A percentile compares a stretch with the other conserved stretches of the same genome.
These are phyloP conservation scores for Idaea dimidiata DNA, from an alignment of 2,888 invertebrate genomes.

Conservation along the genomic window DNA sequence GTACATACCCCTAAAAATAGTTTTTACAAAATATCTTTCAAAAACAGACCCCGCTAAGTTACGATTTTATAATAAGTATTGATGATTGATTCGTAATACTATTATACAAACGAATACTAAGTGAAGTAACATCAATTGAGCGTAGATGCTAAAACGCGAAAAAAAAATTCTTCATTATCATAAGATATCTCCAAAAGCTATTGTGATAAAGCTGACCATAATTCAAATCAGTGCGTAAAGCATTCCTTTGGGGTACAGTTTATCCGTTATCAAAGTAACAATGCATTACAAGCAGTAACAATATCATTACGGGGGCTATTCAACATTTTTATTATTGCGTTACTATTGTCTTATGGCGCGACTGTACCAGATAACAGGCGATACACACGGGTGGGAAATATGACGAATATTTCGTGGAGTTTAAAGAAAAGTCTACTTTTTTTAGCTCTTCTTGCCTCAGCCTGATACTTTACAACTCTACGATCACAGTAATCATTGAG, in stretches of 20 bases:
- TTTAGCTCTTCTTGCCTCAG: no score
- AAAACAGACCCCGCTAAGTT: no score
- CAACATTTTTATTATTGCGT: slow-evolving; percentile 82
- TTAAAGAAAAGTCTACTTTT: neutral
- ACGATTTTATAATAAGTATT: no score
- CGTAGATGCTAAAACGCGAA: neutral
- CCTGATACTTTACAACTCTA: no score
- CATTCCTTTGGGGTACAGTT: slow-evolving; percentile 77
- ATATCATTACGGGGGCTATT: slow-evolving; percentile 79
- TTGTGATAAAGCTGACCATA: slow-evolving; percentile 34
- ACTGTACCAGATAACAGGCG: slow-evolving; percentile 63
- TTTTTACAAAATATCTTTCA: no score
- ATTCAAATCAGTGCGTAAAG: slow-evolving; percentile 35
- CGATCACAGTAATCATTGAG: no score
- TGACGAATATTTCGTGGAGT: slow-evolving; percentile 7
- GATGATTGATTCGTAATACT: no score
- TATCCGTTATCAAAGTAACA: slow-evolving; percentile 77
- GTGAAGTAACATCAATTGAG: neutral
- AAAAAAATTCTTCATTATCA: slow-evolving; percentile 2
- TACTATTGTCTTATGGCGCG: slow-evolving; percentile 80
- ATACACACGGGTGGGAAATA: slow-evolving; percentile 37
- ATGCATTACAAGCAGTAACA: slow-evolving; percentile 73
- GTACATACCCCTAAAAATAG: no score
- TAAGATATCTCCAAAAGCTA: slow-evolving; percentile 14
- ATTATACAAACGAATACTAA: no score